phyloP scores from a whole-genome alignment of 2,113 vertebrate species.

The Halichoerus grypus region DNA sequence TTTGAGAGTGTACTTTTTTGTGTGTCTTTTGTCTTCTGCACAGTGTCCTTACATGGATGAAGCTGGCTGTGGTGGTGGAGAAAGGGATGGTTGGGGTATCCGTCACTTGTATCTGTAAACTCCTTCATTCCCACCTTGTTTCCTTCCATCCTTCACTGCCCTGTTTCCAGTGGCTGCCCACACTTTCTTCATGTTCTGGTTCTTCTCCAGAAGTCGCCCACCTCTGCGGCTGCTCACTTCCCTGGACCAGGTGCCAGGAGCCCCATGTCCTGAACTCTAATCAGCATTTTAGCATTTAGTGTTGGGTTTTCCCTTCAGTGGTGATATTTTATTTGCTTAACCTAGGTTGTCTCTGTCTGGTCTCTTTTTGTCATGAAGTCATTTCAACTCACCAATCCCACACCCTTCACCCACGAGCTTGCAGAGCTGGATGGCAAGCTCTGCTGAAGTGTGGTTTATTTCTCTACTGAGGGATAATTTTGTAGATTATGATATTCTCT shows the following conservation, averaged over 20 bases:
- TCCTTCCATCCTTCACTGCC: not conserved
- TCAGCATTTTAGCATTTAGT: not conserved
- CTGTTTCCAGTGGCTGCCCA: rapidly evolving
- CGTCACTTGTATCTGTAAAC: rapidly evolving
- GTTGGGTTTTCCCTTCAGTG: not conserved
- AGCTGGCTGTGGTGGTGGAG: rapidly evolving
- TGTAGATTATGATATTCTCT: not conserved
- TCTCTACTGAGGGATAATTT: rapidly evolving
- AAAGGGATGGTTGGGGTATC: rapidly evolving
- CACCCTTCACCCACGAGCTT: not conserved
- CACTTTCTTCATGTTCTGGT: rapidly evolving
- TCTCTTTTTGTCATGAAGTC: not conserved
- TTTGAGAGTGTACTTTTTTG: too few species aligned
- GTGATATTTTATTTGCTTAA: not conserved
- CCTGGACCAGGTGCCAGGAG: not conserved
- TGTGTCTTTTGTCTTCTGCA: not conserved
- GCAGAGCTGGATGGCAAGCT: not conserved
- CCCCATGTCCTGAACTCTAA: not conserved
- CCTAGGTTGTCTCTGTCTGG: not conserved
- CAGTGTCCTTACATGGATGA: not conserved
- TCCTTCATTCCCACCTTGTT: rapidly evolving
- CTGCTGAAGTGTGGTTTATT: not conserved
- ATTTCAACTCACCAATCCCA: not conserved
- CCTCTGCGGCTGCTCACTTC: not conserved
- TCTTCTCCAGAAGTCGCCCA: not conserved